Conservation (phyloP, 2,113 vertebrate genomes). For the Dicentrarchus labrax region DNA sequence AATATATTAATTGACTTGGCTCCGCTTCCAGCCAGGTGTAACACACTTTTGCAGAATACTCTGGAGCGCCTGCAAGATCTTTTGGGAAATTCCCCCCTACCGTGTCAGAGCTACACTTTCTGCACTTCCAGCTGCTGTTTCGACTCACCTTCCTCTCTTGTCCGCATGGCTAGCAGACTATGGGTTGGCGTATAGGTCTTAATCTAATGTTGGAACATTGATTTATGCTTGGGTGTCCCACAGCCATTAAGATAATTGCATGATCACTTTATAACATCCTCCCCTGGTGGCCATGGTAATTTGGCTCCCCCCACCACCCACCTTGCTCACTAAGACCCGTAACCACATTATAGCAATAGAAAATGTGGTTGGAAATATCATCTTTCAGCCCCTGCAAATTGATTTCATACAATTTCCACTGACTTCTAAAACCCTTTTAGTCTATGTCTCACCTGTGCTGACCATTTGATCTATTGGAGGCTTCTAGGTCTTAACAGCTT, state of each 20-base stretch:
- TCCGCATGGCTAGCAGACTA: conserved; percentile 51
- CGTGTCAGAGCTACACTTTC: conserved; percentile 35
- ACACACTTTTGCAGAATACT: conserved; percentile 46
- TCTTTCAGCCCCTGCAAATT: conserved; percentile 79
- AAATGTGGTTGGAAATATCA: conserved; percentile 78
- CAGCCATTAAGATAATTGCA: conserved; percentile 86
- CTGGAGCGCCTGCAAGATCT: conserved; percentile 37
- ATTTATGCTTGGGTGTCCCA: conserved; percentile 83
- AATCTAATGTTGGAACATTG: conserved; percentile 83
- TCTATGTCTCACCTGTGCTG: conserved; percentile 73
- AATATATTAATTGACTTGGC: conserved; percentile 73
- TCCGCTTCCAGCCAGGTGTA: conserved; percentile 59
- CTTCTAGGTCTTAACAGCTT: conserved; percentile 74
- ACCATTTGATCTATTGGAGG: conserved; percentile 74
- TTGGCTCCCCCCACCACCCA: conserved; percentile 47
- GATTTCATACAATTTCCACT: conserved; percentile 78
- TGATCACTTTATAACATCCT: conserved; percentile 86
- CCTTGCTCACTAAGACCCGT: conserved; percentile 60
- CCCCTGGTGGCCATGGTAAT: conserved; percentile 74
- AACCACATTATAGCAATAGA: conserved; percentile 78
- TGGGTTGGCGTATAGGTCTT: conserved; percentile 57
- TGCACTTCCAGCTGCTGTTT: conserved; percentile 41
- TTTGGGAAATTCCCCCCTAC: conserved; percentile 49
- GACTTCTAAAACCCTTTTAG: conserved; percentile 76
- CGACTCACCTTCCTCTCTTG: conserved; percentile 31